These are phyloP conservation scores for Parasteatoda lunata DNA, from an alignment of 2,888 invertebrate species.

Conservation along the genomic window DNA sequence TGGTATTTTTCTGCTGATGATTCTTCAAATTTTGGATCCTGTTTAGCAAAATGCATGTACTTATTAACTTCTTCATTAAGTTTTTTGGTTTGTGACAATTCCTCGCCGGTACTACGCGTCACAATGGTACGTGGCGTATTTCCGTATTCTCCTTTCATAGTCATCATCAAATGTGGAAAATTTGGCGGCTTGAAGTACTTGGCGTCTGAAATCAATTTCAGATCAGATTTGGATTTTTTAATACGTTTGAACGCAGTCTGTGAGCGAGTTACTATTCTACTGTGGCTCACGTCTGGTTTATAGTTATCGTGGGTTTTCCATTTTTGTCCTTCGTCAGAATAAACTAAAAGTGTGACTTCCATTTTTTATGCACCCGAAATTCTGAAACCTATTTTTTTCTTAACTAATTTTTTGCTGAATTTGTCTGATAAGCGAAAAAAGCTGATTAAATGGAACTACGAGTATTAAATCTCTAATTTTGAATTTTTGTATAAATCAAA, in stretches of 20 bases:
- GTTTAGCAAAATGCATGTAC: conserved; percentile 5
- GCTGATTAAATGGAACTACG: no score
- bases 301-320: conserved; percentile 33
- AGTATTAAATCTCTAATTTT: no score
- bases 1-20: neutral
- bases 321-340: neutral
- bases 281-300: neutral
- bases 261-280: conserved; percentile 18
- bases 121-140: conserved; percentile 16
- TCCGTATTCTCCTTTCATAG: conserved; percentile 27
- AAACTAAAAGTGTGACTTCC: no score
- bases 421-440: no score
- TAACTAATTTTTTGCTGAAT: no score
- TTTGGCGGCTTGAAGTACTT: neutral
- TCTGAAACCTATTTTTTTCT: no score
- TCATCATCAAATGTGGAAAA: conserved; percentile 20
- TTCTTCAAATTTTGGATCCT: neutral
- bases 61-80: neutral
- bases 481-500: no score
- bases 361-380: no score
- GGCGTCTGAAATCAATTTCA: conserved; percentile 23
- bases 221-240: conserved; percentile 15
- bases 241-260: conserved; percentile 38
- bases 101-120: conserved; percentile 15
- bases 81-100: neutral